Base-by-base conservation (phyloP, 1,140 invertebrate genomes). In the Diplogasteroides magnus region DNA sequence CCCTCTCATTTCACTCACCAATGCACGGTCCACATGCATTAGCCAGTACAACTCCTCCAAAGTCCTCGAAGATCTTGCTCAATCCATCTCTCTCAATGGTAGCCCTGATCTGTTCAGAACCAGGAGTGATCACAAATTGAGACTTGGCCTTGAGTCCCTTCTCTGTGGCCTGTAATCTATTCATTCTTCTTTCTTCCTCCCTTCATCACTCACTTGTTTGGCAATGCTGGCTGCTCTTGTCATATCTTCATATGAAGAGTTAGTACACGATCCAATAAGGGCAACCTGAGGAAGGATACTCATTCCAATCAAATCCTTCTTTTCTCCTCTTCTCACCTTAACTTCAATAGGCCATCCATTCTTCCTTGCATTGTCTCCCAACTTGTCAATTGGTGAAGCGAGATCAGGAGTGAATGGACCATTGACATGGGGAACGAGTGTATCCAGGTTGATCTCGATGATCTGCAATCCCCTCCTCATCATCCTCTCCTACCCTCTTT, bases 181-280 rank as follows among this genome's bases (percentile, higher is more conserved):
- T n/a, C n/a, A n/a, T n/a, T n/a, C n/a, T n/a, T n/a, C n/a, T n/a
- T n/a, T n/a, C n/a, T n/a, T n/a, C n/a, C n/a, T n/a, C n/a, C n/a
- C n/a, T n/a, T n/a, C n/a, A n/a, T n/a, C n/a, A n/a, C 69, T 25
- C 66, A 80, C 78, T 86, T 96, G 90, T 81, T 91, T 92, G 37
- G 93, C 96, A 82, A 99, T 92, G 81, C 90, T 94, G 64, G 94
- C 95, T 79, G 96, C 93, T 61, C 96, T 88, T 73, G 91, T 90
- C 96, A 99, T 98, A 82, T 99, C 97, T 85, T 98, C 97, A 84
- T 99, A 99, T 23, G 93, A 96, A 62, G 93, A 97, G 87, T 99
- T 99, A 27, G 97, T 99, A 86, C 97, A 99, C 56, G 94, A 97
- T 27, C 97, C 97, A 86, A 99, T 99, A 66, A 99, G 87, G 74